Evolutionary conservation across 37 sponge, comb jelly and placozoan species (phyloP).

Genomic region (Spongilla lacustris): DNA sequence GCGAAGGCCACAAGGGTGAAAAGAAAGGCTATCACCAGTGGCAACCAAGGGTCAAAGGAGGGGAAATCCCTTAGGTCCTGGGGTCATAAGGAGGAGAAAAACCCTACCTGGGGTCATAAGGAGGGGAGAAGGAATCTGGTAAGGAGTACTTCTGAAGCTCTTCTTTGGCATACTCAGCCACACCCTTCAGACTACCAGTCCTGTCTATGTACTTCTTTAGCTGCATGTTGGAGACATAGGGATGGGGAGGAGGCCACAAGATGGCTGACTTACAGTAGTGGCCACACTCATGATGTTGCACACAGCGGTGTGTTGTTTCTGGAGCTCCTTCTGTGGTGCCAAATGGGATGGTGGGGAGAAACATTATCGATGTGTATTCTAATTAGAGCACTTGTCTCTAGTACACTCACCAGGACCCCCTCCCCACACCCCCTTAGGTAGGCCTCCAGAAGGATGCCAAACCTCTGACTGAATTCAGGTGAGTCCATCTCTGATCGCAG

Average conservation of each 20-base stretch:
- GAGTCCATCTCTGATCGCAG: conserved; percentile 91
- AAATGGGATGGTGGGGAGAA: neutral
- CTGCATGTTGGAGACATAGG: conserved; percentile 11
- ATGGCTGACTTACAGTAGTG: conserved; percentile 44
- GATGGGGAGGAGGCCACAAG: neutral
- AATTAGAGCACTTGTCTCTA: neutral
- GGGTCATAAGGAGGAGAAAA: neutral
- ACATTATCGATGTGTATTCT: too few species aligned
- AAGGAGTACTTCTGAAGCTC: conserved; percentile 41
- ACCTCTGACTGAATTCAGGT: conserved; percentile 84
- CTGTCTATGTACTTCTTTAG: conserved; percentile 58
- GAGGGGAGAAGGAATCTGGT: conserved; percentile 66
- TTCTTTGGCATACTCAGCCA: conserved; percentile 39
- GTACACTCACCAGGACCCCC: conserved; percentile 66
- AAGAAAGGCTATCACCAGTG: neutral
- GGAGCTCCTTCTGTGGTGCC: conserved; percentile 65
- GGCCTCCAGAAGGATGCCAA: conserved; percentile 90
- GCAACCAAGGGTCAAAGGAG: too few species aligned
- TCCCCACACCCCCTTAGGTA: conserved; percentile 89
- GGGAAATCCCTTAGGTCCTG: too few species aligned
- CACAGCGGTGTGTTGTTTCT: conserved; percentile 67
- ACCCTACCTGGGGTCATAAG: conserved; percentile 65
- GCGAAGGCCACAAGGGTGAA: neutral
- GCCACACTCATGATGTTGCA: conserved; percentile 66
- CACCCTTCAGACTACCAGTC: conserved; percentile 26